These are phyloP conservation scores for Drosophila hydei DNA, from an alignment of 1,140 invertebrate species.

Conservation along the genomic window DNA sequence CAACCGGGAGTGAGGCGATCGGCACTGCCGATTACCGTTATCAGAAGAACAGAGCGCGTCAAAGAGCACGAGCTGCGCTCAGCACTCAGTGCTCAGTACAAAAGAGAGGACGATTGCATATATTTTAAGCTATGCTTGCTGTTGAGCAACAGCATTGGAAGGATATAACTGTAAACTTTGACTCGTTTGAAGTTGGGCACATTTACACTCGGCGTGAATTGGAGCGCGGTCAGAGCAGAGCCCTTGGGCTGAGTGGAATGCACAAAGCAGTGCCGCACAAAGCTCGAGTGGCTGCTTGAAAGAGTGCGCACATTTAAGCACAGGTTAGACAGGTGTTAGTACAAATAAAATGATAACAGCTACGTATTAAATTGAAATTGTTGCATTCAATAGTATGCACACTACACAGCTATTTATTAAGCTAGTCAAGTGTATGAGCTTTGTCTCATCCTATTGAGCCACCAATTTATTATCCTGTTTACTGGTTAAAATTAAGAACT, in stretches of 20 bases:
- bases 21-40: slow-evolving; percentile 26
- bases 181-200: background rate
- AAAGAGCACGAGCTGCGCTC: slow-evolving; percentile 2
- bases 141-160: background rate
- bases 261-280: slow-evolving; percentile 22
- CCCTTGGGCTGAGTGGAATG: slow-evolving; percentile 31
- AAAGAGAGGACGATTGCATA: background rate
- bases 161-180: background rate
- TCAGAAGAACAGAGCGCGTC: slow-evolving; percentile 25
- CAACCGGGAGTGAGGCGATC: slow-evolving; percentile 24
- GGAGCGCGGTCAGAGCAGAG: slow-evolving; percentile 19
- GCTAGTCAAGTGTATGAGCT: slow-evolving; percentile 31
- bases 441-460: slow-evolving; percentile 27
- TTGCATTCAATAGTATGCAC: slow-evolving; percentile 1
- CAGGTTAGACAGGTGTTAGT: background rate
- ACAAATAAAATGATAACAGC: background rate
- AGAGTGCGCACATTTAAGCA: slow-evolving; percentile 24
- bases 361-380: background rate
- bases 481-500: slow-evolving; percentile 22
- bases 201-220: slow-evolving; percentile 16
- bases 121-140: background rate
- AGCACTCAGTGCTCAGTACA: background rate
- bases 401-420: slow-evolving; percentile 9
- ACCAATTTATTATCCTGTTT: slow-evolving; percentile 33
- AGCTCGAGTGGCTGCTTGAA: slow-evolving; percentile 36